phyloP scores from a whole-genome alignment of 2,888 invertebrate species.

The Dasysyrphus albostriatus region DNA sequence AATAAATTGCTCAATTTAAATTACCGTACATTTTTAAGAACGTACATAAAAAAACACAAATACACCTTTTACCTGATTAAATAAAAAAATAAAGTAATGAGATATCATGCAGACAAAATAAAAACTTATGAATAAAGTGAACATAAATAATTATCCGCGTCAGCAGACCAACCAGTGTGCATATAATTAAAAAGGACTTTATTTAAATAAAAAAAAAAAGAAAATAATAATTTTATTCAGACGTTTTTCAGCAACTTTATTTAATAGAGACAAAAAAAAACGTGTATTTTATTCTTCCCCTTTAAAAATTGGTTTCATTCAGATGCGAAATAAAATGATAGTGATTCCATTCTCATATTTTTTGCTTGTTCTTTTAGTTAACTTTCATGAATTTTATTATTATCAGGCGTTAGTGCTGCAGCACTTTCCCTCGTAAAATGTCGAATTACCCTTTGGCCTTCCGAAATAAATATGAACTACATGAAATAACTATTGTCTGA shows the following conservation, averaged over 20 bases:
- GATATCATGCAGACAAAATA: background rate
- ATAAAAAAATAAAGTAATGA: background rate
- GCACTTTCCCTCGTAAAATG: constrained; percentile 48
- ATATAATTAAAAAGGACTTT: constrained; percentile 56
- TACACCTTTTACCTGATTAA: background rate
- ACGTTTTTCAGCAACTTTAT: constrained; percentile 5
- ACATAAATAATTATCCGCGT: constrained; percentile 14
- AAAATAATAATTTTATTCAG: constrained; percentile 12
- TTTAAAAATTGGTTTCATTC: constrained; percentile 26
- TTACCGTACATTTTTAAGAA: no score
- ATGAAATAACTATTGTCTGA: constrained; percentile 42
- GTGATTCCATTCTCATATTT: constrained; percentile 34
- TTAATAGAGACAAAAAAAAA: constrained; percentile 36
- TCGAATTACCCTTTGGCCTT: constrained; percentile 53
- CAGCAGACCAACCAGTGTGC: constrained; percentile 1
- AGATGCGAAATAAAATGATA: constrained; percentile 29
- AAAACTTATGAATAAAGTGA: background rate
- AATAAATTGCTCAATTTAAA: no score
- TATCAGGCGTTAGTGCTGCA: constrained; percentile 49
- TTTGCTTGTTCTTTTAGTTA: constrained; percentile 11
- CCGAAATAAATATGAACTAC: constrained; percentile 54
- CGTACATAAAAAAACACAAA: background rate
- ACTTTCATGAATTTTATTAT: constrained; percentile 42
- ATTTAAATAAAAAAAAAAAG: constrained; percentile 12
- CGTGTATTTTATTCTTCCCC: constrained; percentile 5